A percentile compares a stretch with the other conserved stretches of the same genome.
phyloP scores from a whole-genome alignment of 2,888 invertebrate species.

The Cantharis flavilabris region DNA sequence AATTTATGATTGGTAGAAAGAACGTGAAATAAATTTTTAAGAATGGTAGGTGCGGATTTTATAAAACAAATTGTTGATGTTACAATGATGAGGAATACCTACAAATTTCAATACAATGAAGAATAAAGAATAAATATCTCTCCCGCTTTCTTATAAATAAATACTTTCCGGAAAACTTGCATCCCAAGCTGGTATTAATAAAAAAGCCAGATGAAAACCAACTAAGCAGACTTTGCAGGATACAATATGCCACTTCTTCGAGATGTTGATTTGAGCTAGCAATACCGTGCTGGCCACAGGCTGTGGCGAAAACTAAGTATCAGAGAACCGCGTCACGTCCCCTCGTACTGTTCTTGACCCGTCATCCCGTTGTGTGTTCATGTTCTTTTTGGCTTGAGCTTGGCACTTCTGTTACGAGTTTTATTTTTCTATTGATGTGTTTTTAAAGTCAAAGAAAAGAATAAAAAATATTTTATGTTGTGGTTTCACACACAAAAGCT shows the following conservation, averaged over 20 bases:
- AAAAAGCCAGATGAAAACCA: neutral
- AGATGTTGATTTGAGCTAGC: constrained; percentile 20
- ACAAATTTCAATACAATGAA: neutral
- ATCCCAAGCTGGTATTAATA: neutral
- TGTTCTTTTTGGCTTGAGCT: constrained; percentile 20
- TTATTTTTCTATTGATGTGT: constrained; percentile 13
- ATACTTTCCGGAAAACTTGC: neutral
- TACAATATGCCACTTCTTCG: constrained; percentile 7
- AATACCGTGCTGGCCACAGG: constrained; percentile 43
- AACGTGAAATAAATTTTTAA: neutral
- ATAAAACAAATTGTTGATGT: neutral
- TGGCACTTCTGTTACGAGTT: constrained; percentile 11
- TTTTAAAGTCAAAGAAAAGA: neutral
- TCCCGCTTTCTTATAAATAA: neutral
- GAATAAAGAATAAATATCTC: neutral
- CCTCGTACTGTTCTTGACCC: constrained; percentile 46
- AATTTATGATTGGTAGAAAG: neutral
- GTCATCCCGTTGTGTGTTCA: constrained; percentile 31
- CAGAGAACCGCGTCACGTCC: constrained; percentile 49
- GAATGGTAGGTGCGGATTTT: neutral
- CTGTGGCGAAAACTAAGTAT: constrained; percentile 47
- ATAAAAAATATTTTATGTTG: neutral
- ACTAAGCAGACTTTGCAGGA: neutral
- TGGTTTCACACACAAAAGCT: neutral
- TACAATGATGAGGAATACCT: neutral